Percentiles rank a stretch among this genome's conserved stretches.
phyloP scores from a whole-genome alignment of 2,797 vertebrate genomes.

The Schizopygopsis pylzovi region DNA sequence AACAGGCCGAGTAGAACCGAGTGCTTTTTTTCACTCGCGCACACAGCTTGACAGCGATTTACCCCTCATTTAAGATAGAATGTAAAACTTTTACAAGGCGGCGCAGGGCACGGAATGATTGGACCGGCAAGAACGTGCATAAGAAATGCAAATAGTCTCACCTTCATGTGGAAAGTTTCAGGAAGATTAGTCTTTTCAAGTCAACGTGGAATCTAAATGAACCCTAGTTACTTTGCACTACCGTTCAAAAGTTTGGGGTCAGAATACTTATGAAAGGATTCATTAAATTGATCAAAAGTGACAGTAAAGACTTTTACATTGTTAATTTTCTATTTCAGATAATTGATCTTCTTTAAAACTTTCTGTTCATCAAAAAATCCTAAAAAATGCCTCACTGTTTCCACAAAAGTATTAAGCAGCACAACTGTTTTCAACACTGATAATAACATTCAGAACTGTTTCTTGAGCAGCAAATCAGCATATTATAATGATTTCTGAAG shows the following conservation, averaged over 20 bases:
- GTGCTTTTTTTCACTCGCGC: conserved; percentile 65
- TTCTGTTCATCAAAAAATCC: background rate
- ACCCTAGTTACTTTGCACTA: background rate
- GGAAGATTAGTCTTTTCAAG: background rate
- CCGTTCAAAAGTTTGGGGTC: background rate
- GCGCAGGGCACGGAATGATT: conserved; percentile 66
- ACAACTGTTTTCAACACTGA: too few relatives aligned
- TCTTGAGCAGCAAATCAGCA: background rate
- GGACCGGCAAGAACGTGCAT: background rate
- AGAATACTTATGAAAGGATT: background rate
- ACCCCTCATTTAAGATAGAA: conserved; percentile 77
- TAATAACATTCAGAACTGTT: background rate
- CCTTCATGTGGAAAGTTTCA: conserved; percentile 25
- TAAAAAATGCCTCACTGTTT: background rate
- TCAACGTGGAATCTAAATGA: background rate
- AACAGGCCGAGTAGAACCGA: conserved; percentile 60
- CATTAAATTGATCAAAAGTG: background rate
- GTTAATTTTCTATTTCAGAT: background rate
- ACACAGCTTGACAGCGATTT: conserved; percentile 73
- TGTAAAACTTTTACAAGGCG: conserved; percentile 70
- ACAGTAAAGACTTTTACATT: background rate
- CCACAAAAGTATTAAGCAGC: background rate
- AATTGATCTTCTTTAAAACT: background rate
- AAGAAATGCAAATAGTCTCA: conserved; percentile 21
- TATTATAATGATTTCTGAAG: background rate